Percentiles rank a stretch among this genome's conserved stretches.
phyloP scores from a whole-genome alignment of 2,797 vertebrate species.

The Onychomys torridus region DNA sequence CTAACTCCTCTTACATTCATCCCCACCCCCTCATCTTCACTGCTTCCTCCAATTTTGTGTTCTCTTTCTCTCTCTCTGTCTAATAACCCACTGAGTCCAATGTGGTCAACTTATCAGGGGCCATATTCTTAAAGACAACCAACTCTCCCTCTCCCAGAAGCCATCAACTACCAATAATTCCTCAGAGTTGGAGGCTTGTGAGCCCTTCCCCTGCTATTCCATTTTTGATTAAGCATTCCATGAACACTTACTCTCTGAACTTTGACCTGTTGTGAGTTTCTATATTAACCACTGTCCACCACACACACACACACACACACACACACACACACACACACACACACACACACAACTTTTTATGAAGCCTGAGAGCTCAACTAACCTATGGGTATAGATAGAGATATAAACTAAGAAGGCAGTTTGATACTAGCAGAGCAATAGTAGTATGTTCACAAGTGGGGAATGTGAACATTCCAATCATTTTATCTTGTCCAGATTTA shows the following conservation, averaged over 20 bases:
- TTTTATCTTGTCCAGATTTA: background rate
- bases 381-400: background rate
- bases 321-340: background rate
- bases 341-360: background rate
- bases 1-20: background rate
- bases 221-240: background rate
- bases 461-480: background rate
- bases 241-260: background rate
- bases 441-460: background rate
- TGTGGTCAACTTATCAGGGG: background rate
- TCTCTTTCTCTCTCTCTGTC: background rate
- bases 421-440: background rate
- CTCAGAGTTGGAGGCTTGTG: background rate
- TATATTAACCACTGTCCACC: background rate
- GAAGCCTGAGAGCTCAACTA: background rate
- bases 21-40: too few species aligned
- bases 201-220: background rate
- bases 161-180: background rate
- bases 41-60: background rate
- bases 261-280: background rate
- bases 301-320: background rate
- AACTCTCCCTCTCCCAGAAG: background rate
- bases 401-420: background rate
- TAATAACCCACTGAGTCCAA: too few species aligned
- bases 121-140: background rate